Conservation (phyloP, 2,113 vertebrate species). For the Eulemur macaco region DNA sequence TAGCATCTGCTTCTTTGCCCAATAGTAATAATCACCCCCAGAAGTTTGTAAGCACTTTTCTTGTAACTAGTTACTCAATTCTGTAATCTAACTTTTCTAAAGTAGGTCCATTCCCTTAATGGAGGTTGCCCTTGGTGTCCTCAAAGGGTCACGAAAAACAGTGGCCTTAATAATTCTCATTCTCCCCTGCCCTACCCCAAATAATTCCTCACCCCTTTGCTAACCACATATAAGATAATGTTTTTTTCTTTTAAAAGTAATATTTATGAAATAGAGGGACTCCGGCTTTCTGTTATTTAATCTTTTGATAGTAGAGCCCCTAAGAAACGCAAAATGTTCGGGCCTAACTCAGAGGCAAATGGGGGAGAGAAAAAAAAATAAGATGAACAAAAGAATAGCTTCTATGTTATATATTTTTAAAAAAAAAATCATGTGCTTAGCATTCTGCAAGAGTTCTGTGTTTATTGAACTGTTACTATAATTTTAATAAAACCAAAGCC, state of each 20-base stretch:
- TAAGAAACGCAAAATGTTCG: neutral
- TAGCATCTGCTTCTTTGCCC: constrained; percentile 56
- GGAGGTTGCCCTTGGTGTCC: neutral
- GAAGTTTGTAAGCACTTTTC: constrained; percentile 39
- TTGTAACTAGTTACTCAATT: neutral
- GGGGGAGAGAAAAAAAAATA: neutral
- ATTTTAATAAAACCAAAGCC: neutral
- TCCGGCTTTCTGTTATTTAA: neutral
- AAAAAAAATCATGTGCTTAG: neutral
- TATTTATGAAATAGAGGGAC: neutral
- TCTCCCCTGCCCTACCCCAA: neutral
- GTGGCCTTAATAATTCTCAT: neutral
- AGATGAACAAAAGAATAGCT: neutral
- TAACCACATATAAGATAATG: neutral
- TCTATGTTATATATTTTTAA: neutral
- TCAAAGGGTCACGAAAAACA: neutral
- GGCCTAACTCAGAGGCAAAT: neutral
- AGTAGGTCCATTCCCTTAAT: neutral
- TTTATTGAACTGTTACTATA: neutral
- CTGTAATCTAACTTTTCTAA: neutral
- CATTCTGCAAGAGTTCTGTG: neutral
- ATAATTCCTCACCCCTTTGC: neutral
- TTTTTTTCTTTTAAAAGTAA: neutral
- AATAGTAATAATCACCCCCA: constrained; percentile 36
- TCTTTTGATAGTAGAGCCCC: neutral